Conservation (phyloP, 2,113 vertebrate species). For the Solenodon paradoxus region DNA sequence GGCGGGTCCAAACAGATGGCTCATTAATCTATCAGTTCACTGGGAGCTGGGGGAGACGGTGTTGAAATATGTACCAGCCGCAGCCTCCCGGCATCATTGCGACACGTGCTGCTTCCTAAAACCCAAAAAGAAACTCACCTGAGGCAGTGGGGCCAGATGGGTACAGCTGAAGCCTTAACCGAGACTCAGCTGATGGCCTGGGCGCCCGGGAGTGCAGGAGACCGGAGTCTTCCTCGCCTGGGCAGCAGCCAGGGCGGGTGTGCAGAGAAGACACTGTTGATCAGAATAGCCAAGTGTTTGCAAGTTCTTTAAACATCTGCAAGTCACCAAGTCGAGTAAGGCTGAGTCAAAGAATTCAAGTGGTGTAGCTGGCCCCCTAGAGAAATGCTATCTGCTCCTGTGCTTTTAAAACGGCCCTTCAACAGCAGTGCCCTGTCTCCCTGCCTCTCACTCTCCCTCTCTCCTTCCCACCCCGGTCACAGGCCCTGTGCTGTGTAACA, state of each 20-base stretch:
- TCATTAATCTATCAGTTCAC: neutral
- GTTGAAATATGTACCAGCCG: conserved; percentile 51
- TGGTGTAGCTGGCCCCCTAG: neutral
- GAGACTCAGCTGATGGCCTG: conserved; percentile 35
- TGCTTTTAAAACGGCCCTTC: neutral
- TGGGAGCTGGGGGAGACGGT: neutral
- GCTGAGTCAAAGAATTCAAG: conserved; percentile 59
- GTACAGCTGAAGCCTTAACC: conserved; percentile 44
- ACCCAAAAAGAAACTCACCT: conserved; percentile 57
- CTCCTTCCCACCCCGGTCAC: neutral
- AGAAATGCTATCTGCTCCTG: neutral
- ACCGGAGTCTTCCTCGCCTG: no score
- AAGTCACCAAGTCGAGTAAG: conserved; percentile 43
- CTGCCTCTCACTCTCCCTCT: no score
- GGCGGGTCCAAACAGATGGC: neutral
- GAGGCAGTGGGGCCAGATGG: conserved; percentile 66
- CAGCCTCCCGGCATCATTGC: conserved; percentile 56
- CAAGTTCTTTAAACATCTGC: conserved; percentile 60
- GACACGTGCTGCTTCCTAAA: conserved; percentile 55
- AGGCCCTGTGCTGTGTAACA: neutral
- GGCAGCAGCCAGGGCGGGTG: neutral
- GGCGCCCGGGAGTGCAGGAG: neutral
- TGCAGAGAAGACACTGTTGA: conserved; percentile 49
- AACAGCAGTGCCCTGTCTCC: neutral
- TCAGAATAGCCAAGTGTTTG: conserved; percentile 61